Base-by-base conservation (phyloP, 1,140 invertebrate genomes). In the Doryteuthis pealeii region DNA sequence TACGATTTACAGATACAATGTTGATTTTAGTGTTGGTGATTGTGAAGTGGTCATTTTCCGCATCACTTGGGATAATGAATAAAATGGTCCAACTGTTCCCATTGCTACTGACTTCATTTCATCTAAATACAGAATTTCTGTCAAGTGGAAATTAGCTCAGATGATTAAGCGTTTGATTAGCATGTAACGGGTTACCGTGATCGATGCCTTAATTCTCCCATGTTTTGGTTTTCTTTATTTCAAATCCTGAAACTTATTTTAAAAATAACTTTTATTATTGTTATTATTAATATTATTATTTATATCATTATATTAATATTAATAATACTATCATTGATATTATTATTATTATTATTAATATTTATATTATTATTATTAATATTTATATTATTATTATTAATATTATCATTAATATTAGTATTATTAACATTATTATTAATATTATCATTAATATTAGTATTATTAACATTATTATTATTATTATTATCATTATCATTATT, bases 401-500 rank as follows among this genome's bases (percentile, higher is more conserved):
- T 70, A 43, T n/a, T 15, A 40, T 4, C 14, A 71, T 71, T 43
- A 45, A 14, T 71, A 71, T 71, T 0, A 43, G 6, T 30, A 71
- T 71, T 43, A 71, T 40, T 43, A 71, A 14, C n/a, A 67, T 67
- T 30, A 45, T 74, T 43, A 67, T 74, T 66, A 32, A 67, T 33
- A 33, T 68, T 3, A 35, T 74, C 67, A 74, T 71, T 45, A 71
- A 45, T 68, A 70, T 74, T 67, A 70, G 71, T 68, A 70, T 71
- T 68, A 71, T 71, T 43, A 75, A 35, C 70, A 72, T 75, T 68
- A 75, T 71, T 68, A 71, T 71, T 40, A 75, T 75, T 49, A 75
- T 75, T 68, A 75, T 72, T 69, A 75, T 62, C 74, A 72, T 71
- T 68, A 49, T 75, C 74, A 45, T 62, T 45, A 62, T 75, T 43